phyloP scores from a whole-genome alignment of 2,113 vertebrate genomes.

The Ageneiosus marmoratus region DNA sequence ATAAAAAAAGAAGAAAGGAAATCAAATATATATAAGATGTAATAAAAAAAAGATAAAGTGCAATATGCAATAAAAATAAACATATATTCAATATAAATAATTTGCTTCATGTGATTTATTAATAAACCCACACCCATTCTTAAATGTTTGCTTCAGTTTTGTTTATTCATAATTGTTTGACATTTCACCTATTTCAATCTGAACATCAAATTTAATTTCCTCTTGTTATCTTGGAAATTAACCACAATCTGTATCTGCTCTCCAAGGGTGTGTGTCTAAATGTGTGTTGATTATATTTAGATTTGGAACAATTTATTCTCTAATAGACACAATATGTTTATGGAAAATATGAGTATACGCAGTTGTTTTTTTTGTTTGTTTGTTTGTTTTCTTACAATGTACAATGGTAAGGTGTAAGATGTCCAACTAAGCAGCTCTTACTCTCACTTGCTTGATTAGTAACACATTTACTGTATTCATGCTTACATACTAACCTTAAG shows the following conservation, averaged over 20 bases:
- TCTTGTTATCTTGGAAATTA: conserved; percentile 45
- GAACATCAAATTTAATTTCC: conserved; percentile 47
- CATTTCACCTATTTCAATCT: conserved; percentile 23
- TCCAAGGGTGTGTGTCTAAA: conserved; percentile 34
- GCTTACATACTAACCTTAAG: conserved; percentile 22
- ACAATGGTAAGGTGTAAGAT: conserved; percentile 32
- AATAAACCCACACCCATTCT: not conserved
- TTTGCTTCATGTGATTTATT: not conserved
- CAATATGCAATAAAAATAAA: too few relatives aligned
- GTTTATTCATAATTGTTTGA: not conserved
- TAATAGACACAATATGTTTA: conserved; percentile 48
- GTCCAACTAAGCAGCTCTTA: conserved; percentile 25
- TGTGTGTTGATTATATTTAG: conserved; percentile 46
- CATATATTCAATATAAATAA: not conserved
- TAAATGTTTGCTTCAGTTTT: conserved; percentile 19
- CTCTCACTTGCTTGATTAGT: conserved; percentile 39
- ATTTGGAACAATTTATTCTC: conserved; percentile 42
- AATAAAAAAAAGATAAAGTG: not conserved
- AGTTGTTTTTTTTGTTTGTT: conserved; percentile 16
- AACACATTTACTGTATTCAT: conserved; percentile 45
- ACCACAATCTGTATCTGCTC: conserved; percentile 16
- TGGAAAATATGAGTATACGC: conserved; percentile 53
- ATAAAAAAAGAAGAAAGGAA: too few relatives aligned
- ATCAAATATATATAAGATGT: not conserved
- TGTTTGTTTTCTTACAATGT: conserved; percentile 1